Percentiles rank a stretch among this genome's conserved stretches.
Conservation (phyloP, 2,797 vertebrate genomes). For the Mus spretus region DNA sequence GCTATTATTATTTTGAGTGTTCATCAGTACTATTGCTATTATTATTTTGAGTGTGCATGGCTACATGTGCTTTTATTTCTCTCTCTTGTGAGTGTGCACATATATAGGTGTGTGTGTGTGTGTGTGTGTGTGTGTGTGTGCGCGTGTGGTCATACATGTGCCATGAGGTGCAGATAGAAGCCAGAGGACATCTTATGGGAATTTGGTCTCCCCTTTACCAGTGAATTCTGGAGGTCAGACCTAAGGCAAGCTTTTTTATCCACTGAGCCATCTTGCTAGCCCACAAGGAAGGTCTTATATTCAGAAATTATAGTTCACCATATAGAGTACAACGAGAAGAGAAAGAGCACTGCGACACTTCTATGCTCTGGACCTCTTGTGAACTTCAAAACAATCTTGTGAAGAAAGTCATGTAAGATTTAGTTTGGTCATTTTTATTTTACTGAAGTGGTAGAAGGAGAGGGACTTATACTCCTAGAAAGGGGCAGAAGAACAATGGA, state of each 20-base stretch:
- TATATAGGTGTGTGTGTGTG: neutral
- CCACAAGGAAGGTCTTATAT: neutral
- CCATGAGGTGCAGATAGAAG: neutral
- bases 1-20: neutral
- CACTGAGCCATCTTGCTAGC: neutral
- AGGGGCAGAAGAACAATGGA: neutral
- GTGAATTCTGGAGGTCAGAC: neutral
- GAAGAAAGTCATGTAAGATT: neutral
- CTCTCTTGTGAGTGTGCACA: neutral
- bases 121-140: neutral
- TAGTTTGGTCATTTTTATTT: slow-evolving; percentile 16
- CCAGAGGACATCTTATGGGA: neutral
- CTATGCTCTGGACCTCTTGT: neutral
- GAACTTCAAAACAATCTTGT: neutral
- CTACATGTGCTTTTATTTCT: neutral
- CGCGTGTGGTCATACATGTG: neutral
- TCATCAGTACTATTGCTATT: neutral
- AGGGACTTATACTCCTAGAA: neutral
- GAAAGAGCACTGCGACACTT: neutral
- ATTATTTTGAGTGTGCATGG: neutral
- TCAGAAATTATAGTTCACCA: neutral
- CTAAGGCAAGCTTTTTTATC: neutral
- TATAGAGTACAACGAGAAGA: neutral
- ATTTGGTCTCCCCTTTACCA: neutral
- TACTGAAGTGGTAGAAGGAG: neutral